Conservation (phyloP, 1,140 invertebrate species). For the Drosophila truncata region DNA sequence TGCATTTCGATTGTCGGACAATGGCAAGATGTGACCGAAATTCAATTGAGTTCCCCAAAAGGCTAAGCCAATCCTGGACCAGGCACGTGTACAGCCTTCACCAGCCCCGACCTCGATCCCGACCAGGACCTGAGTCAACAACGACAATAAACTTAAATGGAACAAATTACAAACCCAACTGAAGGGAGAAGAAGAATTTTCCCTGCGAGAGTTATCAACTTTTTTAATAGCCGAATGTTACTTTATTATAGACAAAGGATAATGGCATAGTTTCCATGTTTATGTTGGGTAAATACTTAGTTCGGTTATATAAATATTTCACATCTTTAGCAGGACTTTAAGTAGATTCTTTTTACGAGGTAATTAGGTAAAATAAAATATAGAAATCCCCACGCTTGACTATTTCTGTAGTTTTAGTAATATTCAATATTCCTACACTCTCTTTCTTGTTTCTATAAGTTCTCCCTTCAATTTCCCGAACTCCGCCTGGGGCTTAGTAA, state of each 20-base stretch:
- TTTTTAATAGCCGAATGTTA: not conserved
- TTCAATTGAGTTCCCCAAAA: conserved; percentile 64
- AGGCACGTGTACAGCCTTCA: conserved; percentile 55
- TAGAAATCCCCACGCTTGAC: not conserved
- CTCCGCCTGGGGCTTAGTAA: conserved; percentile 20
- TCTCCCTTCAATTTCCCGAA: not conserved
- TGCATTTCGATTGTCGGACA: conserved; percentile 62
- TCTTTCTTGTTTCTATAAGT: not conserved
- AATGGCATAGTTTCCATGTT: not conserved
- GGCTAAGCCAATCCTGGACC: conserved; percentile 55
- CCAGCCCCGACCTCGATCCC: not conserved
- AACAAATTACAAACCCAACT: conserved; percentile 8
- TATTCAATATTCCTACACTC: not conserved
- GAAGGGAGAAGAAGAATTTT: not conserved
- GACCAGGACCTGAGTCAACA: conserved; percentile 27
- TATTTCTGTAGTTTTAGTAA: not conserved
- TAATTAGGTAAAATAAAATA: not conserved
- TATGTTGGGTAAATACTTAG: not conserved
- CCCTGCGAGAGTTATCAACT: not conserved
- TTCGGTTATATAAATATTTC: not conserved
- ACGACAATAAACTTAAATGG: conserved; percentile 16
- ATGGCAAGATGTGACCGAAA: conserved; percentile 57
- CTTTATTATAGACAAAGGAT: not conserved
- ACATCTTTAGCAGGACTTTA: not conserved
- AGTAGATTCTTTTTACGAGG: not conserved